Percentiles rank a stretch among this genome's conserved stretches.
Conservation (phyloP, 2,888 invertebrate species). For the Tanypteryx hageni region DNA sequence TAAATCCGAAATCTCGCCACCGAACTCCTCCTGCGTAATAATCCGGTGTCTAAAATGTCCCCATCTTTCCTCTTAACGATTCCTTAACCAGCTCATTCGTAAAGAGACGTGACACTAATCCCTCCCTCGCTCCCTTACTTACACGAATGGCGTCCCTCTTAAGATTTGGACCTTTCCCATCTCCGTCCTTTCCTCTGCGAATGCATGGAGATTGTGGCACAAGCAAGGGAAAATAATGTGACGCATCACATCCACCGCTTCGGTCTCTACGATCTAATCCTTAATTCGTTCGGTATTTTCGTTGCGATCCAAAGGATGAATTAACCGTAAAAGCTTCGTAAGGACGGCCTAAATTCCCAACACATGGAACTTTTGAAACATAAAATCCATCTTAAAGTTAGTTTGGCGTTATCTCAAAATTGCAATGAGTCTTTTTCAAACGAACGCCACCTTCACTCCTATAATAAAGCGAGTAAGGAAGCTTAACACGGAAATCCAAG, state of each 20-base stretch:
- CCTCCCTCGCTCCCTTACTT: neutral
- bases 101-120: neutral
- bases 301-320: too few species aligned
- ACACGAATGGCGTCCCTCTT: neutral
- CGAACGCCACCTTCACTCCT: too few species aligned
- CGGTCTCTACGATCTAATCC: neutral
- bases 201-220: neutral
- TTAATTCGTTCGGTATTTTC: neutral
- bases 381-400: too few species aligned
- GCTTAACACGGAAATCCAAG: too few species aligned
- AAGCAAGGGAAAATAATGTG: neutral
- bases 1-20: neutral
- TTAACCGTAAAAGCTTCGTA: too few species aligned
- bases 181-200: neutral
- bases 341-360: too few species aligned
- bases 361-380: too few species aligned
- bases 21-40: neutral
- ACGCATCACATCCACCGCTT: neutral
- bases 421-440: too few species aligned
- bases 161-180: neutral
- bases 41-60: neutral
- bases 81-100: neutral
- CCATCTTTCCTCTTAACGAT: neutral
- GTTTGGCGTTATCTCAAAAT: too few species aligned
- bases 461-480: too few species aligned